A percentile compares a stretch with the other conserved stretches of the same genome.
phyloP scores from a whole-genome alignment of 2,888 invertebrate genomes.

The Anoplius nigerrimus region DNA sequence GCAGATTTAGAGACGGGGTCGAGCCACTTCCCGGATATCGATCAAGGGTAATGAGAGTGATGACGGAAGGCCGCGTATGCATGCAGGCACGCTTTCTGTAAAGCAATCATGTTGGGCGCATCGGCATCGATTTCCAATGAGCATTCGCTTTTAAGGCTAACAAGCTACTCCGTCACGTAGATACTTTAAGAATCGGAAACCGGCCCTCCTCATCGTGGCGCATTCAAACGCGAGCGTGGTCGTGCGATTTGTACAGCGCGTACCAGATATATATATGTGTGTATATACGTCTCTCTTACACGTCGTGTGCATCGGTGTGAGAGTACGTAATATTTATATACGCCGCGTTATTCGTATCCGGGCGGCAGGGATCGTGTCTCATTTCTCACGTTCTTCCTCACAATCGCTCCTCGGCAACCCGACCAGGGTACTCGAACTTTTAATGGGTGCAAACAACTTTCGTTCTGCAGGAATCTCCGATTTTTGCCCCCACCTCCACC shows the following conservation, averaged over 20 bases:
- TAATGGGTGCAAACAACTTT: conserved; percentile 38
- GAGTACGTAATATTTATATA: neutral
- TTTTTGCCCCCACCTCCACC: neutral
- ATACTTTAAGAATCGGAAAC: conserved; percentile 38
- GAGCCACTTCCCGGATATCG: conserved; percentile 20
- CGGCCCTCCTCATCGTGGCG: conserved; percentile 32
- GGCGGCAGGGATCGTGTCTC: conserved; percentile 40
- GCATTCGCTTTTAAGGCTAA: conserved; percentile 42
- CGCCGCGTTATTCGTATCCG: conserved; percentile 20
- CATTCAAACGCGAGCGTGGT: conserved; percentile 22
- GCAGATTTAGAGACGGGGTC: too few relatives aligned
- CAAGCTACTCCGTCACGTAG: conserved; percentile 45
- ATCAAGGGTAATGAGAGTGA: conserved; percentile 32
- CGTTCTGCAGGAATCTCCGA: conserved; percentile 7
- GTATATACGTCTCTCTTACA: too few relatives aligned
- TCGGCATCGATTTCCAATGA: conserved; percentile 49
- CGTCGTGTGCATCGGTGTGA: neutral
- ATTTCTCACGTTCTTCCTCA: conserved; percentile 41
- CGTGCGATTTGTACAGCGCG: neutral
- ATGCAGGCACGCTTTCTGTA: conserved; percentile 22
- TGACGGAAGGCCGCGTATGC: conserved; percentile 29
- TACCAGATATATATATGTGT: neutral
- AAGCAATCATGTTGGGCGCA: conserved; percentile 30
- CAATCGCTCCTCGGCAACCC: conserved; percentile 32
- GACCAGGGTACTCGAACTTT: conserved; percentile 34